Evolutionary conservation across 2,888 invertebrate genomes (phyloP), one percentile per base, ranked within the genome.

Genomic region (Leptinotarsa tumamoca): DNA sequence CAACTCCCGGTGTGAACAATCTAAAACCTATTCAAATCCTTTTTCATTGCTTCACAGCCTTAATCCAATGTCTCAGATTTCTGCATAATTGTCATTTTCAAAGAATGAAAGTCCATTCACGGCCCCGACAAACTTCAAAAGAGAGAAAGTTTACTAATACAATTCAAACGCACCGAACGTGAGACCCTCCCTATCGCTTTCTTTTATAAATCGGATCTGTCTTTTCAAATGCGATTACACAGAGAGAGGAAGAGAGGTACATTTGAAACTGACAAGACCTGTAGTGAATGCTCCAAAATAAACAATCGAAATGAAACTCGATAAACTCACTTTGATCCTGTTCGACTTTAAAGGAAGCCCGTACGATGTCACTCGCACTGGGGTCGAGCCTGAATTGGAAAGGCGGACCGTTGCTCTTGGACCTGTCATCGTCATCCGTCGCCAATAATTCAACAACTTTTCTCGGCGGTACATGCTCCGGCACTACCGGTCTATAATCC

Each of bases 331-430:
- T 97, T 89, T 96, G 97, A 90, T 98, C 97, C 90, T 98, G 98
- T 88, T 97, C 96, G 72, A 99, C 97, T 91, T 96, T 97, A 89
- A 99, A 98, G 43, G 97, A 97, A 52, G 97, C 95, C 85, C 96
- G 92, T 80, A 98, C 97, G 80, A 97, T 94, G 87, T 98, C 97
- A 87, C 96, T 96, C 4, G 97, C 97, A 82, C 96, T 96, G 56
- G 97, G 96, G 86, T 98, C 97, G 90, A 98, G 91, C 83, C 96
- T 91, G 89, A 98, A 95, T 84, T 96, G 95, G 91, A 98, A 98
- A n/a, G 98, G 98, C 61, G 98, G 98, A 0, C 98, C 98, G 86
- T 98, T 98, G 85, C 96, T 96, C 88, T 96, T 97, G 0, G 96
- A 96, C 80, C 97, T 91, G 87, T 97, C 97, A 85, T 97, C 97